Evolutionary conservation across 2,797 vertebrate species (phyloP).

Genomic region (Labroides dimidiatus): DNA sequence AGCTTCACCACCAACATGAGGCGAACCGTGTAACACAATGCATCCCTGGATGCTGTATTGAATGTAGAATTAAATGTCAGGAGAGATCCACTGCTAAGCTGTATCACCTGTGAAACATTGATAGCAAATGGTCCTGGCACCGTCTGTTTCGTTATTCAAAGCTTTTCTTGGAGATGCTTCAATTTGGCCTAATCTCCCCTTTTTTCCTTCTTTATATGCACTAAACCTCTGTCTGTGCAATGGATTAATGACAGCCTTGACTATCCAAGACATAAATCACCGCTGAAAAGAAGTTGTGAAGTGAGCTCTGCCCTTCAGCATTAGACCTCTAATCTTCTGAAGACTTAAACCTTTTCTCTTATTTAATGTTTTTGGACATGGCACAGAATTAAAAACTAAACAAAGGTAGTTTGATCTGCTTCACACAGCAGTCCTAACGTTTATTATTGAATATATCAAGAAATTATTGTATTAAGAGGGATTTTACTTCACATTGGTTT

Average conservation of each 20-base stretch:
- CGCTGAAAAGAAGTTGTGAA: constrained; percentile 56
- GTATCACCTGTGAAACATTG: constrained; percentile 51
- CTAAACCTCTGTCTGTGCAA: constrained; percentile 42
- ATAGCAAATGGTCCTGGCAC: constrained; percentile 26
- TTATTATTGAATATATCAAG: constrained; percentile 17
- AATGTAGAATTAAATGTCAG: constrained; percentile 54
- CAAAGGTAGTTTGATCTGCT: constrained; percentile 30
- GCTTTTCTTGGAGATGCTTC: constrained; percentile 50
- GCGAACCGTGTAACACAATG: constrained; percentile 29
- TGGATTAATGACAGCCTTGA: constrained; percentile 65
- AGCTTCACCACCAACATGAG: neutral
- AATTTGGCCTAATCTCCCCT: constrained; percentile 47
- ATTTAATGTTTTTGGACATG: constrained; percentile 21
- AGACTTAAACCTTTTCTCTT: constrained; percentile 33
- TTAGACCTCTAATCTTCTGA: constrained; percentile 63
- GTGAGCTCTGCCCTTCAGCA: constrained; percentile 65
- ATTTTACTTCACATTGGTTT: constrained; percentile 17
- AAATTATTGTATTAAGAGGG: constrained; percentile 18
- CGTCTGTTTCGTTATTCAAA: constrained; percentile 33
- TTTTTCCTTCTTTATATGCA: constrained; percentile 34
- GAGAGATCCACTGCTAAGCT: constrained; percentile 27
- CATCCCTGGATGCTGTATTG: constrained; percentile 7
- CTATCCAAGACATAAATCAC: constrained; percentile 58
- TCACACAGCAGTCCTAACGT: constrained; percentile 18
- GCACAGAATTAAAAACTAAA: constrained; percentile 37